phyloP scores from a whole-genome alignment of 2,113 vertebrate genomes.

The Lampris megalopsis region DNA sequence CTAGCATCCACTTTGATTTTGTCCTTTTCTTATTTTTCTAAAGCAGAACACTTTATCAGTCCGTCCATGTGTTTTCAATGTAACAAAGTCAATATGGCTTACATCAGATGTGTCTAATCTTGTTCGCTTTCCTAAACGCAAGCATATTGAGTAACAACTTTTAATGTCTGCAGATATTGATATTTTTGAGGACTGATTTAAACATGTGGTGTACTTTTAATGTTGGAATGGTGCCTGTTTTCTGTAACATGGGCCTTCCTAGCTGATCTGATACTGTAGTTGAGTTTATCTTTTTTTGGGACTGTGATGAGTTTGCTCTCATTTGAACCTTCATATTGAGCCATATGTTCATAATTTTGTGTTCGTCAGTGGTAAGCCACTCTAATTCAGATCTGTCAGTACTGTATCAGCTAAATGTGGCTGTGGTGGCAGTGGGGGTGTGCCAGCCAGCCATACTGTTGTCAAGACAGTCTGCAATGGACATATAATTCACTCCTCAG shows the following conservation, averaged over 20 bases:
- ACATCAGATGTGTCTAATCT: slow-evolving; percentile 54
- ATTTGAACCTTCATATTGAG: slow-evolving; percentile 48
- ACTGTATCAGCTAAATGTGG: slow-evolving; percentile 49
- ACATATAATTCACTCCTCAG: slow-evolving; percentile 36
- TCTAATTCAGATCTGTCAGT: slow-evolving; percentile 65
- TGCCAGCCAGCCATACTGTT: slow-evolving; percentile 58
- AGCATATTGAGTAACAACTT: slow-evolving; percentile 48
- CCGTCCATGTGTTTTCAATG: slow-evolving; percentile 72
- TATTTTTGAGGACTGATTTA: slow-evolving; percentile 41
- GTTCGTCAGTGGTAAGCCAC: slow-evolving; percentile 70
- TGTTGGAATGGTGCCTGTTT: slow-evolving; percentile 32
- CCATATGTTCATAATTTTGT: slow-evolving; percentile 55
- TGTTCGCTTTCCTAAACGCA: slow-evolving; percentile 53
- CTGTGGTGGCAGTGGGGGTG: slow-evolving; percentile 51
- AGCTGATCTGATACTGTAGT: slow-evolving; percentile 33
- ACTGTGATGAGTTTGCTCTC: slow-evolving; percentile 50
- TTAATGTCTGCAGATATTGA: slow-evolving; percentile 62
- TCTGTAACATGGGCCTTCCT: slow-evolving; percentile 13
- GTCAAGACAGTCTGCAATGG: slow-evolving; percentile 37
- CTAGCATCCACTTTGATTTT: slow-evolving; percentile 54
- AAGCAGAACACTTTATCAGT: slow-evolving; percentile 40
- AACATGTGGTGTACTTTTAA: slow-evolving; percentile 62
- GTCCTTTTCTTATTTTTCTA: slow-evolving; percentile 47
- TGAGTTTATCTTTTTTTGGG: slow-evolving; percentile 43
- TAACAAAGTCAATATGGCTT: slow-evolving; percentile 58